These are phyloP conservation scores for Malthinus seriepunctatus DNA, from an alignment of 2,888 invertebrate species.

Conservation along the genomic window DNA sequence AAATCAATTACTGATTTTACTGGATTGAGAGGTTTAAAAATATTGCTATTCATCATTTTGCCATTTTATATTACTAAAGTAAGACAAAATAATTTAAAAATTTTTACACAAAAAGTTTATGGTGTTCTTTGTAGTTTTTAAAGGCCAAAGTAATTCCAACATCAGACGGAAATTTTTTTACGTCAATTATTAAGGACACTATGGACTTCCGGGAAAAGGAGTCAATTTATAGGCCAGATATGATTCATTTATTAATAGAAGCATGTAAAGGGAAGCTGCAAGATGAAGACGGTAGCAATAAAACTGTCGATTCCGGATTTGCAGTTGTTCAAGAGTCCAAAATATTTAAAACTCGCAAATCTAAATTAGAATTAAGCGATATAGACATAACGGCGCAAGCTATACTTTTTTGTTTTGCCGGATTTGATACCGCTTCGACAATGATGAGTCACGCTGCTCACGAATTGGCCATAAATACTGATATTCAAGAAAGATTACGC, in stretches of 20 bases:
- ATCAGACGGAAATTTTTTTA: conserved; percentile 50
- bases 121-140: too few species aligned
- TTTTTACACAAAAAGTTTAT: too few species aligned
- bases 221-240: conserved; percentile 57
- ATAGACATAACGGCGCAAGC: conserved; percentile 63
- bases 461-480: conserved; percentile 62
- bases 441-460: conserved; percentile 58
- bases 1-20: too few species aligned
- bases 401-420: conserved; percentile 58
- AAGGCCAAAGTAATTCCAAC: conserved; percentile 1
- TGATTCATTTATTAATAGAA: conserved; percentile 58
- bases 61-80: too few species aligned
- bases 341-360: too few species aligned
- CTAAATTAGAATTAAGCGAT: background rate
- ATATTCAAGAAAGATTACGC: conserved; percentile 60
- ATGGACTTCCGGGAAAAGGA: conserved; percentile 50
- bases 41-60: too few species aligned
- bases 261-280: conserved; percentile 51
- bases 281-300: conserved; percentile 13
- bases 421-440: conserved; percentile 57
- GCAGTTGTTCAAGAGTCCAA: too few species aligned
- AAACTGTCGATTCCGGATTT: background rate
- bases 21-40: too few species aligned
- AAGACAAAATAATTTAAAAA: too few species aligned
- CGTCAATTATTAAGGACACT: conserved; percentile 44